phyloP scores from a whole-genome alignment of 2,113 vertebrate genomes.

The Hypanus sabinus region DNA sequence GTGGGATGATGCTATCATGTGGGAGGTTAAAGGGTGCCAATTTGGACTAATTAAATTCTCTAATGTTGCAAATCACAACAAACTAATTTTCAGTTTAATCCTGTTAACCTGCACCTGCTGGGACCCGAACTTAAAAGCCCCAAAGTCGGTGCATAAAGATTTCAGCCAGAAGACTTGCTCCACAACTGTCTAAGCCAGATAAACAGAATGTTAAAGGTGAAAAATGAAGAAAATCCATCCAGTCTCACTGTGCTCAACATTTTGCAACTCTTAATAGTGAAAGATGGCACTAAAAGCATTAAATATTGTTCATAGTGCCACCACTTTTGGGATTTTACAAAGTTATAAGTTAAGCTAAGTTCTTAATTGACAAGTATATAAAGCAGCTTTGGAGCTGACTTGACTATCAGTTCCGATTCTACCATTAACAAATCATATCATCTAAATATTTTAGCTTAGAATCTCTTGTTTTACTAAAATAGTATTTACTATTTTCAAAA shows the following conservation, averaged over 20 bases:
- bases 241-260: background rate
- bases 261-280: background rate
- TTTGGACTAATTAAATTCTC: background rate
- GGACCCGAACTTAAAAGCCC: too few species aligned
- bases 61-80: background rate
- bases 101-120: background rate
- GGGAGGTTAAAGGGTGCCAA: background rate
- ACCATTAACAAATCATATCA: background rate
- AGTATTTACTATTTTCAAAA: conserved; percentile 6
- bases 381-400: background rate
- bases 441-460: background rate
- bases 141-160: background rate
- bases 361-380: background rate
- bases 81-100: background rate
- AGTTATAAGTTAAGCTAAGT: background rate
- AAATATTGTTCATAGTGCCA: background rate
- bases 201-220: background rate
- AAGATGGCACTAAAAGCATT: background rate
- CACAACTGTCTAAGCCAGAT: too few species aligned
- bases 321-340: background rate
- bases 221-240: background rate
- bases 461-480: background rate
- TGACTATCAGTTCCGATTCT: background rate
- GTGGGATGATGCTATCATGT: too few species aligned
- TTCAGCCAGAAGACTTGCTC: background rate